These are phyloP conservation scores for Manis pentadactyla DNA, from an alignment of 2,797 vertebrate genomes.

Conservation along the genomic window DNA sequence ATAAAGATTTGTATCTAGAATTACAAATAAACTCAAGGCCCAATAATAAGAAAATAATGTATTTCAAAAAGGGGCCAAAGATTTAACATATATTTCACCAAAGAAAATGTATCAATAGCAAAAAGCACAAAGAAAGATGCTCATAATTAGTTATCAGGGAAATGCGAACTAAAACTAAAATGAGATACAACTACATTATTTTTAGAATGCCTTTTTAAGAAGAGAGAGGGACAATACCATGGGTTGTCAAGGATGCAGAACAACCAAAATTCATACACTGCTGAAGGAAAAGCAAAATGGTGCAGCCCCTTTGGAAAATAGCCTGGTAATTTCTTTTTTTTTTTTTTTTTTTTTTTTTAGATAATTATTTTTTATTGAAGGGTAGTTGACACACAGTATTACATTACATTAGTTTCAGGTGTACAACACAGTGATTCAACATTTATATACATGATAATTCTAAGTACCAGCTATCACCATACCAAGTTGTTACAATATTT, in stretches of 20 bases:
- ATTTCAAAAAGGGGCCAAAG: not conserved
- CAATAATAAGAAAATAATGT: not conserved
- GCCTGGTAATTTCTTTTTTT: too few species aligned
- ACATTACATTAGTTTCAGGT: too few species aligned
- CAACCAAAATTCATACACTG: not conserved
- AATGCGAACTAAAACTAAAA: not conserved
- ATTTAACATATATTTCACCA: not conserved
- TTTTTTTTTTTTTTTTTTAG: too few species aligned
- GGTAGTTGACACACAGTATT: too few species aligned
- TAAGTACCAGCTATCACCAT: too few species aligned
- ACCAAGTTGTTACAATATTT: too few species aligned
- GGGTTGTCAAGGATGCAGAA: not conserved
- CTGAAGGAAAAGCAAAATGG: not conserved
- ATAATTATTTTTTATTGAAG: too few species aligned
- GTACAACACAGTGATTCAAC: too few species aligned
- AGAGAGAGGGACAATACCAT: not conserved
- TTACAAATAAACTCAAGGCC: not conserved
- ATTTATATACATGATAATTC: too few species aligned
- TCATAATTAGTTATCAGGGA: not conserved
- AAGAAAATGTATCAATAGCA: not conserved
- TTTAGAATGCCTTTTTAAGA: not conserved
- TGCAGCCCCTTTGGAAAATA: not conserved
- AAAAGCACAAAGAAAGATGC: not conserved
- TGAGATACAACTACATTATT: not conserved
- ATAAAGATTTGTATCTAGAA: not conserved